Evolutionary conservation across 2,888 invertebrate genomes (phyloP).

Genomic region (Eledona agricola): DNA sequence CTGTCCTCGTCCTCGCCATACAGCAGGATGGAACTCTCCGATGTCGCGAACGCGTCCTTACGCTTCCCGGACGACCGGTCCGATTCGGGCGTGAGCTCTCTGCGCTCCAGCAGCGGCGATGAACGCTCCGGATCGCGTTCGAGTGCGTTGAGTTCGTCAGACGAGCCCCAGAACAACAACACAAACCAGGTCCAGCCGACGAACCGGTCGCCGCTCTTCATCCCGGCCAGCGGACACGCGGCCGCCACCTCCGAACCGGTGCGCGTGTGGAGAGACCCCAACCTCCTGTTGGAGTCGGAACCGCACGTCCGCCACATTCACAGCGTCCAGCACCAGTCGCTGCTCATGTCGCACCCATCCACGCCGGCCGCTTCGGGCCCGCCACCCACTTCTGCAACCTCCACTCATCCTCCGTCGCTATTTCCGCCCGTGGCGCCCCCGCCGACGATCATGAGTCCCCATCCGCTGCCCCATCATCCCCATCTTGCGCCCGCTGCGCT

Average conservation of each 20-base stretch:
- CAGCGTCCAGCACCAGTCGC: slow-evolving; percentile 69
- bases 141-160: slow-evolving; percentile 78
- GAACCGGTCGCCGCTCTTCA: slow-evolving; percentile 56
- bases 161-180: slow-evolving; percentile 66
- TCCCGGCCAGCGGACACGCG: slow-evolving; percentile 44
- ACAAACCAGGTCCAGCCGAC: slow-evolving; percentile 43
- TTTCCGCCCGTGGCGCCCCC: slow-evolving; percentile 58
- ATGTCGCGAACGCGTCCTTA: slow-evolving; percentile 50
- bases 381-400: slow-evolving; percentile 55
- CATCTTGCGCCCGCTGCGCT: slow-evolving; percentile 49
- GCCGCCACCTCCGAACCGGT: slow-evolving; percentile 51
- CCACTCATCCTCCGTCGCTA: slow-evolving; percentile 52
- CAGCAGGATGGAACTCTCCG: slow-evolving; percentile 60
- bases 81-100: slow-evolving; percentile 74
- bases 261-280: slow-evolving; percentile 69
- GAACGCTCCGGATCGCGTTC: slow-evolving; percentile 79
- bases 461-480: slow-evolving; percentile 56
- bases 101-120: slow-evolving; percentile 74
- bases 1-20: slow-evolving; percentile 56
- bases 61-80: slow-evolving; percentile 63
- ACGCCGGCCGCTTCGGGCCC: slow-evolving; percentile 55
- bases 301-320: slow-evolving; percentile 69
- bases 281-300: slow-evolving; percentile 64
- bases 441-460: slow-evolving; percentile 59
- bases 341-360: slow-evolving; percentile 69